Evolutionary conservation across 2,888 invertebrate genomes (phyloP).

Genomic region (Oligia strigilis): DNA sequence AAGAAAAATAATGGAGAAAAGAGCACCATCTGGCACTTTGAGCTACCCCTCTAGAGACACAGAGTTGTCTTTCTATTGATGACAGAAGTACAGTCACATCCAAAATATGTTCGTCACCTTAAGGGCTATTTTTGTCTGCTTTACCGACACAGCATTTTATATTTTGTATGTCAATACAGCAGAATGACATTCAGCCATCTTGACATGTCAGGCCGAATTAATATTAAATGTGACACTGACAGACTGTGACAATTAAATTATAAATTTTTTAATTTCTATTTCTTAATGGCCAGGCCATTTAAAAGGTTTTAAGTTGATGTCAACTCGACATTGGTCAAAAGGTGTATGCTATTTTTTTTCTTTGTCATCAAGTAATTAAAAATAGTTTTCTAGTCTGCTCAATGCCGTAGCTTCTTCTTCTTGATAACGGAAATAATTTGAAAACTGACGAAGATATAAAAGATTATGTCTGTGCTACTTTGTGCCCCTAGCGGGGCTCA

Average conservation of each 20-base stretch:
- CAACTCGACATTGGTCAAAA: not conserved
- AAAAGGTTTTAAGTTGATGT: not conserved
- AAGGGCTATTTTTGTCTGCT: not conserved
- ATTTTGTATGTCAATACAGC: not conserved
- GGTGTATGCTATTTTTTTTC: not conserved
- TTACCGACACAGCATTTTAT: not conserved
- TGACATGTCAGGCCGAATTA: not conserved
- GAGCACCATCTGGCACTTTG: constrained; percentile 56
- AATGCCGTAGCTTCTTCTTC: not conserved
- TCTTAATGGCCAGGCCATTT: not conserved
- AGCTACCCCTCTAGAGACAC: constrained; percentile 68
- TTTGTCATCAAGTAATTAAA: not conserved
- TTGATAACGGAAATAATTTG: not conserved
- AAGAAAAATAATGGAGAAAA: constrained; percentile 45
- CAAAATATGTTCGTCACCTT: constrained; percentile 6
- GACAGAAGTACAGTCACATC: constrained; percentile 40
- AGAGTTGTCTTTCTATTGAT: constrained; percentile 56
- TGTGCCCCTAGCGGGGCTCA: constrained; percentile 59
- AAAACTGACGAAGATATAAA: constrained; percentile 16
- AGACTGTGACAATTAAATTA: not conserved
- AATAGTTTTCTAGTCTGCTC: not conserved
- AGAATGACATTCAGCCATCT: not conserved
- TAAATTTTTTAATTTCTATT: not conserved
- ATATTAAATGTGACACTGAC: not conserved
- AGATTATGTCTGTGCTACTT: constrained; percentile 29